Base-by-base conservation (phyloP, 2,113 vertebrate genomes). In the Ictalurus punctatus region DNA sequence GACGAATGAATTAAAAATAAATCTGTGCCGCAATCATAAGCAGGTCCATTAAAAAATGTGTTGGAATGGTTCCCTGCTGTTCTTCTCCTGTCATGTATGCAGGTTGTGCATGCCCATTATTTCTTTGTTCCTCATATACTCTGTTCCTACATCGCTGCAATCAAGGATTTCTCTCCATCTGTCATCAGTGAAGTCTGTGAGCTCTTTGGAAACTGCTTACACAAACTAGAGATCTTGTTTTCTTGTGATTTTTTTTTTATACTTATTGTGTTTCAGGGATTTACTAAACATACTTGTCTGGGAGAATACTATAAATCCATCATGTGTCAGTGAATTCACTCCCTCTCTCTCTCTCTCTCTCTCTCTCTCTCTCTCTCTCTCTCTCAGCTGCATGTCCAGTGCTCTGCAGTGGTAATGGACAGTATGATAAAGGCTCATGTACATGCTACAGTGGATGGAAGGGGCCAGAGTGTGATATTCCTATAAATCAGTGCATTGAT, bases 381-480 rank as follows among this genome's bases (percentile, higher is more conserved):
- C 25, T 56, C 76, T 91, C 89, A 87, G 98, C 97, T 86, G 98
- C 98, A 30, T 99, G 98, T 93, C 98, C 98, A 0, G 98, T 99
- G 81, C 95, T 99, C 84, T 99, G 98, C 95, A 99, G 98, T 67
- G 98, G 98, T 90, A 99, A 99, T 6, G 98, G 98, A 89, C 98
- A 99, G 10, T 99, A 99, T 92, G 97, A 98, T 69, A 99, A 99
- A 93, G 98, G 98, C 90, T 97, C 97, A 8, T 99, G 98, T 92
- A 95, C 98, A 84, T 99, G 98, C 94, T 99, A 98, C 96, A 99
- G 98, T 54, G 98, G 98, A 93, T 99, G 98, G 98, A 99, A 99
- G 93, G 98, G 98, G 0, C 96, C 98, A 0, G 98, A 99, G 84
- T 99, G 98, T 0, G 98, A 99, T 0, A 96, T 99, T 56, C 97